These are phyloP conservation scores for Arctopsyche grandis DNA, from an alignment of 1,140 invertebrate genomes.

Conservation along the genomic window DNA sequence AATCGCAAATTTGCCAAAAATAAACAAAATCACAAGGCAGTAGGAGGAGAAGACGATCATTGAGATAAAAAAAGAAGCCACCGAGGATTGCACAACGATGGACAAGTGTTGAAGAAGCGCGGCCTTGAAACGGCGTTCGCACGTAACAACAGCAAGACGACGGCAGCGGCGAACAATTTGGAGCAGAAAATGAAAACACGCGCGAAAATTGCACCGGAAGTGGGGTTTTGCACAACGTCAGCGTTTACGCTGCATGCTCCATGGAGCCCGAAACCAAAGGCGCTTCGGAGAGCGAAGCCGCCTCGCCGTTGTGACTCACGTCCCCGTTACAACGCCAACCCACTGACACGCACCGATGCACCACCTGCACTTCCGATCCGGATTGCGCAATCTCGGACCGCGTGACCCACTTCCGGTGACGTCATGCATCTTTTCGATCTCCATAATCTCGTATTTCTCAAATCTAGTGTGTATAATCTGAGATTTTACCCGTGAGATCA, in stretches of 20 bases:
- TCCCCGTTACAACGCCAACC: neutral
- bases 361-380: conserved; percentile 8
- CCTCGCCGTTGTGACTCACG: neutral
- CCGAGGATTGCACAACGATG: neutral
- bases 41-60: neutral
- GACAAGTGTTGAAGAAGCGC: neutral
- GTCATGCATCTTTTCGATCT: neutral
- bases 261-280: conserved; percentile 50
- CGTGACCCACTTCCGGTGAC: neutral
- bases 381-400: neutral
- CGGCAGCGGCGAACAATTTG: conserved; percentile 44
- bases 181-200: conserved; percentile 51
- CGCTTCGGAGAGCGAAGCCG: conserved; percentile 41
- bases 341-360: neutral
- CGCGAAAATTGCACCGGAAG: conserved; percentile 38
- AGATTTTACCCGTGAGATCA: too few relatives aligned
- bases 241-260: conserved; percentile 38
- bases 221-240: conserved; percentile 36
- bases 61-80: neutral
- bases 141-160: neutral
- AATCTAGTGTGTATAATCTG: too few relatives aligned
- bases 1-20: too few relatives aligned
- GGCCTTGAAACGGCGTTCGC: conserved; percentile 35
- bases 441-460: neutral
- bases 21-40: too few relatives aligned